Evolutionary conservation across 2,797 vertebrate genomes (phyloP).

Genomic region (Coregonus ussuriensis): DNA sequence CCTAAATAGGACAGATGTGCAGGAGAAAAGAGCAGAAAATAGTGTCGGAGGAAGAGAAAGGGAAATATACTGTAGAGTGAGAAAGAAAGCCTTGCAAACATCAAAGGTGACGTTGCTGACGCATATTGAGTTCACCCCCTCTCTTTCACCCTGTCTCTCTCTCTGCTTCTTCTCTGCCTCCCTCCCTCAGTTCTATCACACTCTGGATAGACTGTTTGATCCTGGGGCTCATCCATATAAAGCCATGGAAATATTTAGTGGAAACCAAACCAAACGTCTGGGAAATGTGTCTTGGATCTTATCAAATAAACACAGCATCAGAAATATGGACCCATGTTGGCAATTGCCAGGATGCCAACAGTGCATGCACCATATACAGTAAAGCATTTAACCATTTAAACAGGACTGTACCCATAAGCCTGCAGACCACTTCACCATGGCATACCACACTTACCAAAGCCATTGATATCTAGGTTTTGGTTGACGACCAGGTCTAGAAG

Average conservation of each 20-base stretch:
- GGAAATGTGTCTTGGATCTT: neutral
- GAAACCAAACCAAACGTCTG: neutral
- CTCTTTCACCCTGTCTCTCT: neutral
- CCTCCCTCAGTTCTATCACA: neutral
- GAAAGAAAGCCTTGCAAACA: neutral
- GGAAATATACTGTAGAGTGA: neutral
- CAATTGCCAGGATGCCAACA: neutral
- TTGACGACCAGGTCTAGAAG: constrained; percentile 81
- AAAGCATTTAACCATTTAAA: neutral
- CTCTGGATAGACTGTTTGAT: neutral
- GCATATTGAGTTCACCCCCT: neutral
- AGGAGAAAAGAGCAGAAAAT: neutral
- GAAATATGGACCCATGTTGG: neutral
- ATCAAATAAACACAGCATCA: neutral
- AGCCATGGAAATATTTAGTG: neutral
- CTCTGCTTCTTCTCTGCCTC: too few species aligned
- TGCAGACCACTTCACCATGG: neutral
- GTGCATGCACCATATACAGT: too few species aligned
- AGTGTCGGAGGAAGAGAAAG: neutral
- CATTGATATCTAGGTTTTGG: constrained; percentile 83
- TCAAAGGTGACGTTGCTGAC: neutral
- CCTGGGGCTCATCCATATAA: constrained; percentile 2
- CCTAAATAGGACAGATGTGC: constrained; percentile 30
- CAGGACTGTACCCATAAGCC: neutral
- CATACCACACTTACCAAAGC: constrained; percentile 78